Percentiles rank a stretch among this genome's conserved stretches.
Conservation (phyloP, 2,797 vertebrate species). For the Thamnophis elegans region DNA sequence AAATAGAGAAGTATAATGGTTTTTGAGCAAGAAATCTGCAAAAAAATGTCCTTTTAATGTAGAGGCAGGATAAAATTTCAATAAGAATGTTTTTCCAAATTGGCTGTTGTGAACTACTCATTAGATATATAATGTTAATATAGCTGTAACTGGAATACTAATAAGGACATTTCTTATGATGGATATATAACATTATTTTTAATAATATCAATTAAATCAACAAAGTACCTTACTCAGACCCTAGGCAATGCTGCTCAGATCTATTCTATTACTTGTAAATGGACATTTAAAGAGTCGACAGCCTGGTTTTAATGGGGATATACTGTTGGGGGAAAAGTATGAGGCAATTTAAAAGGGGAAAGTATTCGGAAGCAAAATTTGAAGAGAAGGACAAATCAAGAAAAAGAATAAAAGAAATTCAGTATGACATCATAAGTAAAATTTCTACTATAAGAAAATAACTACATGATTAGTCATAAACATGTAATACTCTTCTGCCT, state of each 20-base stretch:
- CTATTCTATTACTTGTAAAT: constrained; percentile 6
- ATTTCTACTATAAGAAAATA: neutral
- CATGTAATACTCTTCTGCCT: too few species aligned
- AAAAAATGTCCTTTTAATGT: constrained; percentile 40
- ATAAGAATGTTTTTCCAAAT: constrained; percentile 19
- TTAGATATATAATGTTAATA: constrained; percentile 32
- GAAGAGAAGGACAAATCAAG: neutral
- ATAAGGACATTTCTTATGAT: constrained; percentile 29
- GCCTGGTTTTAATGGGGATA: neutral
- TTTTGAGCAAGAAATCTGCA: constrained; percentile 29
- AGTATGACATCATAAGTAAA: neutral
- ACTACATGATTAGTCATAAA: neutral
- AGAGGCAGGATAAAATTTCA: constrained; percentile 14
- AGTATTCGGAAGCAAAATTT: neutral
- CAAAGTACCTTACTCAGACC: neutral
- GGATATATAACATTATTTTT: constrained; percentile 7
- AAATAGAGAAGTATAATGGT: neutral
- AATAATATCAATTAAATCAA: neutral
- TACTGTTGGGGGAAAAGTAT: neutral
- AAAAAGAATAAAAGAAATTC: neutral
- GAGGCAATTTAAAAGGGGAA: neutral
- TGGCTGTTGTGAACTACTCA: constrained; percentile 3
- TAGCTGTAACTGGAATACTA: constrained; percentile 6
- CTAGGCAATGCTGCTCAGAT: neutral
- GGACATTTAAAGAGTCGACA: neutral